A percentile compares a stretch with the other conserved stretches of the same genome.
phyloP scores from a whole-genome alignment of 2,113 vertebrate genomes.

The Rhineura floridana region DNA sequence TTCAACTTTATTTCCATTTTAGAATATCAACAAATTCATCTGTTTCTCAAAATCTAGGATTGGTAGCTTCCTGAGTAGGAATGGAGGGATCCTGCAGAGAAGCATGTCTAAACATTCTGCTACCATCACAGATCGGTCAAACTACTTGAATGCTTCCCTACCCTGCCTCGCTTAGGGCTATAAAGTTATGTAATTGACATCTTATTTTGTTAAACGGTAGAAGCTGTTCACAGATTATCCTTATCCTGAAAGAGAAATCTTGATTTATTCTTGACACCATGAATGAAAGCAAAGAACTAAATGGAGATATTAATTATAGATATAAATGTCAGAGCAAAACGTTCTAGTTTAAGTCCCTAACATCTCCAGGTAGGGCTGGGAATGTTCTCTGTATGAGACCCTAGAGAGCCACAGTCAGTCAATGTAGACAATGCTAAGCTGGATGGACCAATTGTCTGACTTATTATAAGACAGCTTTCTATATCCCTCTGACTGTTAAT shows the following conservation, averaged over 20 bases:
- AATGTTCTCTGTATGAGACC: too few relatives aligned
- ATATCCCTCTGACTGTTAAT: not conserved
- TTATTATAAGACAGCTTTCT: too few relatives aligned
- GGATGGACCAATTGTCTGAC: too few relatives aligned
- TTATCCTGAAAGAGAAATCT: not conserved
- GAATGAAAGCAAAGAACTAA: not conserved
- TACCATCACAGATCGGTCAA: constrained; percentile 7
- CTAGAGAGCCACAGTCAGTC: too few relatives aligned
- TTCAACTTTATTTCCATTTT: constrained; percentile 11
- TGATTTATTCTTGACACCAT: not conserved
- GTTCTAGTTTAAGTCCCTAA: too few relatives aligned
- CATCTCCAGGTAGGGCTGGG: too few relatives aligned
- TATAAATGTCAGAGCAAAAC: too few relatives aligned
- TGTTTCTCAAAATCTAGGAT: constrained; percentile 22
- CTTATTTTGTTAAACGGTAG: not conserved
- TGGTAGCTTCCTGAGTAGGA: not conserved
- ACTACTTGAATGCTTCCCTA: not conserved
- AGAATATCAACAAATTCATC: not conserved
- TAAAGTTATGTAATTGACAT: not conserved
- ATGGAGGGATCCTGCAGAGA: not conserved
- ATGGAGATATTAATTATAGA: too few relatives aligned
- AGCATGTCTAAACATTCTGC: not conserved
- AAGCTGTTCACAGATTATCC: not conserved
- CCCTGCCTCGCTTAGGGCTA: not conserved
- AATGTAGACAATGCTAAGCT: too few relatives aligned